A percentile compares a stretch with the other conserved stretches of the same genome.
These are phyloP conservation scores for Netelia virgata DNA, from an alignment of 2,888 invertebrate species.

Conservation along the genomic window DNA sequence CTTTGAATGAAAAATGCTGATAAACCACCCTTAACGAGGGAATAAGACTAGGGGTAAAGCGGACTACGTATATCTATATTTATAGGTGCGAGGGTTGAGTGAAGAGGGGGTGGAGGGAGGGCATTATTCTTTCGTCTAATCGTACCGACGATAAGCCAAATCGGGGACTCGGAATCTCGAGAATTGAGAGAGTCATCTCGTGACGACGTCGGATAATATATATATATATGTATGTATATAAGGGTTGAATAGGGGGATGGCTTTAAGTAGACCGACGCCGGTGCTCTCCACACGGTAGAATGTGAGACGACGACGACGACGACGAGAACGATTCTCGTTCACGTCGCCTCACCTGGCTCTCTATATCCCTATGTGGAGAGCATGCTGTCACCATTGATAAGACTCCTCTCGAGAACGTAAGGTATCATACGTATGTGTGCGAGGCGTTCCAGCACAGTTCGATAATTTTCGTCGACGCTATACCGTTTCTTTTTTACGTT, in stretches of 20 bases:
- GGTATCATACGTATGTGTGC: neutral
- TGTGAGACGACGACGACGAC: slow-evolving; percentile 37
- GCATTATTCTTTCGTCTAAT: slow-evolving; percentile 57
- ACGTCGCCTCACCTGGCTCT: slow-evolving; percentile 37
- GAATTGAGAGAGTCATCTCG: slow-evolving; percentile 60
- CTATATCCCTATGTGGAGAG: slow-evolving; percentile 9
- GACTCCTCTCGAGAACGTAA: slow-evolving; percentile 47
- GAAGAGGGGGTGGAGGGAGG: neutral
- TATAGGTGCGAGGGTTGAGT: neutral
- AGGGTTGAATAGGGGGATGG: slow-evolving; percentile 28
- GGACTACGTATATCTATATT: neutral
- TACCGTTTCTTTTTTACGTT: too few species aligned
- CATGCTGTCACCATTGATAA: slow-evolving; percentile 72
- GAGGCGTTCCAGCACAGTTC: too few species aligned
- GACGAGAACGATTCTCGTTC: slow-evolving; percentile 53
- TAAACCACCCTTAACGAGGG: slow-evolving; percentile 23
- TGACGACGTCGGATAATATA: slow-evolving; percentile 11
- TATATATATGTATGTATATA: neutral
- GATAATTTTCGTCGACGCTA: too few species aligned
- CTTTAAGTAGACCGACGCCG: slow-evolving; percentile 46
- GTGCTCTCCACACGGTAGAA: slow-evolving; percentile 39
- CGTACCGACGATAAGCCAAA: slow-evolving; percentile 61
- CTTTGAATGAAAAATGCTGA: slow-evolving; percentile 33
- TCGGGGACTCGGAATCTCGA: slow-evolving; percentile 59
- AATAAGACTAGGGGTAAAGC: slow-evolving; percentile 3